Evolutionary conservation across 92 coral and sea anemone genomes (phyloP), one percentile per base, ranked within the genome.

Genomic region (Parazoanthus darwini): DNA sequence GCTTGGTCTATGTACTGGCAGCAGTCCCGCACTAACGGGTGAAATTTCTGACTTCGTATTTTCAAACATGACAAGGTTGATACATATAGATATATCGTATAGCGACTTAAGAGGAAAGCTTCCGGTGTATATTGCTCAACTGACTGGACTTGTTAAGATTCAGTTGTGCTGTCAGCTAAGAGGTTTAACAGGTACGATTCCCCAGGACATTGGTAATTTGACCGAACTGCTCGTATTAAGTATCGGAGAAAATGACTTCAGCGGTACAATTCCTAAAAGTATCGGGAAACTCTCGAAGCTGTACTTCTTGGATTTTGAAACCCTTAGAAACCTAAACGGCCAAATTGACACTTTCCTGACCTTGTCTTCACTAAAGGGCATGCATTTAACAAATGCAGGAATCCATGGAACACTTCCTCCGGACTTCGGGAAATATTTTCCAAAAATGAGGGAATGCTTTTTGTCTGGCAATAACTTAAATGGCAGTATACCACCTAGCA

Each of bases 301-400:
- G 16, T 59, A 44, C 16, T 93, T 85, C 44, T 67, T 93, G 23
- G 90, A 93, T 77, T 89, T 92, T 1, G 96, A 91, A 26, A 84
- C 84, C 15, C 86, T 88, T 82, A 82, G 87, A 3, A 77, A 23
- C n/a, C 86, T 92, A 77, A 78, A 33, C 15, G 89, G 91, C 38
- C 80, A 88, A 20, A 74, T 92, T n/a, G 89, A 67, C 3, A 50
- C 51, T 18, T 90, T 92, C 75, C 29, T 84, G 3, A 85, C 84
- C 39, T 75, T 91, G 86, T 74, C 38, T 29, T 91, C 93, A 4
- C 54, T 93, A 33, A 37, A 74, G 35, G 5, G 26, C 15, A 25
- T 94, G 85, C 88, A 79, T 44, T 82, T 91, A 78, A 93, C 93
- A 7, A 88, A 90, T 16, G 92, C 91, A 46, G 94, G 91, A 25